Percentiles rank a stretch among this genome's conserved stretches.
Evolutionary conservation across 2,797 vertebrate species (phyloP).

Genomic region (Malacoctenus gilli): DNA sequence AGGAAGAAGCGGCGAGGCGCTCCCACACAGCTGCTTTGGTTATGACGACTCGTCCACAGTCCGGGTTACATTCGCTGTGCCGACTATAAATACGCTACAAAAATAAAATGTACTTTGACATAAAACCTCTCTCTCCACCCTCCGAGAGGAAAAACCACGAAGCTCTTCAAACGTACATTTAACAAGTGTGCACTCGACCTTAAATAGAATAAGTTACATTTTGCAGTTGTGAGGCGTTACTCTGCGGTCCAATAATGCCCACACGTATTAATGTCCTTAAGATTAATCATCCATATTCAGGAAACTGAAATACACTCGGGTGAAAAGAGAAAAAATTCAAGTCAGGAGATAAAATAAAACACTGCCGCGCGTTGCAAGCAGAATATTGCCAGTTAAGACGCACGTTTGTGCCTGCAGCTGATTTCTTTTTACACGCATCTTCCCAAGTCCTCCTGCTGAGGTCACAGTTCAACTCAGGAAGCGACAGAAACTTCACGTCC

Average conservation of each 20-base stretch:
- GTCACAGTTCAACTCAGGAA: too few species aligned
- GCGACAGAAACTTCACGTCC: constrained; percentile 7
- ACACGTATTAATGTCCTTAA: neutral
- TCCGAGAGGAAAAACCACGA: constrained; percentile 18
- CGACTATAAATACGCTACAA: constrained; percentile 75
- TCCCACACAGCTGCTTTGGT: constrained; percentile 54
- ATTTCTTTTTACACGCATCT: neutral
- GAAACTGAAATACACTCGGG: too few species aligned
- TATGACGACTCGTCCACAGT: constrained; percentile 24
- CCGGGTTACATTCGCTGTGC: constrained; percentile 53
- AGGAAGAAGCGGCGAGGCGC: constrained; percentile 31
- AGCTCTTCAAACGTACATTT: constrained; percentile 17
- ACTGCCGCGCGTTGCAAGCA: neutral
- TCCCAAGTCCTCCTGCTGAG: neutral
- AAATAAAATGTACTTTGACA: constrained; percentile 66
- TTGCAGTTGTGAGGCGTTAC: constrained; percentile 2
- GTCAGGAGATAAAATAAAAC: too few species aligned
- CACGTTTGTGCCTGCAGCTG: too few species aligned
- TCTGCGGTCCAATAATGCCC: too few species aligned
- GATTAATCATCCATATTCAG: constrained; percentile 25
- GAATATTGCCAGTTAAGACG: neutral
- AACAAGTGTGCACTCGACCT: constrained; percentile 14
- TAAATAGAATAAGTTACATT: constrained; percentile 62
- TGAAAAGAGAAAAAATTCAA: too few species aligned
- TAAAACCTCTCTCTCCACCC: constrained; percentile 26